phyloP scores from a whole-genome alignment of 2,888 invertebrate genomes.

The Torymus tubicola region DNA sequence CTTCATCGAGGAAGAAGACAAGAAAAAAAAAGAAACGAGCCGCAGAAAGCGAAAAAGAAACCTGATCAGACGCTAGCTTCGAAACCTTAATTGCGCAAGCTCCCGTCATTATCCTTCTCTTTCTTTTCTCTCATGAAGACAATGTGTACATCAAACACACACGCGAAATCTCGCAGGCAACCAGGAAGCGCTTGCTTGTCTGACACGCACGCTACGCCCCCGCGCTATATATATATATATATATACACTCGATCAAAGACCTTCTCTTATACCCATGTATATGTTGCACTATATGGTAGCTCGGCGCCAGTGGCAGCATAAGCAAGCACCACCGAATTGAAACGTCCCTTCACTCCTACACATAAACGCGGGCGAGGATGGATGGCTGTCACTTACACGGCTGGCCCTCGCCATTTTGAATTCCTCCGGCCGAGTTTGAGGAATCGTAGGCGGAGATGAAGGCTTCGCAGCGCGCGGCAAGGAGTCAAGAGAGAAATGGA shows the following conservation, averaged over 20 bases:
- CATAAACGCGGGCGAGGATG: slow-evolving; percentile 56
- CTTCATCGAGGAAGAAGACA: too few species aligned
- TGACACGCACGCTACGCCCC: too few species aligned
- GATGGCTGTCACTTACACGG: slow-evolving; percentile 71
- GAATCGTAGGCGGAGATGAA: slow-evolving; percentile 76
- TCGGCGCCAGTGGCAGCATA: slow-evolving; percentile 58
- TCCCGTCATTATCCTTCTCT: too few species aligned
- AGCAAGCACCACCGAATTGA: slow-evolving; percentile 68
- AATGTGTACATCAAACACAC: too few species aligned
- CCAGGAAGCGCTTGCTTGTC: too few species aligned
- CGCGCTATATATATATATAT: too few species aligned
- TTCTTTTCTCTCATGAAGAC: too few species aligned
- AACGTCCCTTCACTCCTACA: slow-evolving; percentile 64
- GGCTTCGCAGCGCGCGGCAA: slow-evolving; percentile 68
- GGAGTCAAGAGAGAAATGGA: slow-evolving; percentile 26
- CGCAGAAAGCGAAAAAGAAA: too few species aligned
- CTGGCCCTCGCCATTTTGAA: slow-evolving; percentile 71
- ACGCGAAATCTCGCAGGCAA: too few species aligned
- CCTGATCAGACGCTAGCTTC: too few species aligned
- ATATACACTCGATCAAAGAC: not conserved
- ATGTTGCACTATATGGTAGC: slow-evolving; percentile 24
- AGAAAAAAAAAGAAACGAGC: too few species aligned
- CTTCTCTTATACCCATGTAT: not conserved
- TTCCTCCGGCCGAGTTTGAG: slow-evolving; percentile 71
- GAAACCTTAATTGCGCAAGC: too few species aligned